Evolutionary conservation across 64 coral and sea anemone species (phyloP).

Genomic region (Porites australiensis): DNA sequence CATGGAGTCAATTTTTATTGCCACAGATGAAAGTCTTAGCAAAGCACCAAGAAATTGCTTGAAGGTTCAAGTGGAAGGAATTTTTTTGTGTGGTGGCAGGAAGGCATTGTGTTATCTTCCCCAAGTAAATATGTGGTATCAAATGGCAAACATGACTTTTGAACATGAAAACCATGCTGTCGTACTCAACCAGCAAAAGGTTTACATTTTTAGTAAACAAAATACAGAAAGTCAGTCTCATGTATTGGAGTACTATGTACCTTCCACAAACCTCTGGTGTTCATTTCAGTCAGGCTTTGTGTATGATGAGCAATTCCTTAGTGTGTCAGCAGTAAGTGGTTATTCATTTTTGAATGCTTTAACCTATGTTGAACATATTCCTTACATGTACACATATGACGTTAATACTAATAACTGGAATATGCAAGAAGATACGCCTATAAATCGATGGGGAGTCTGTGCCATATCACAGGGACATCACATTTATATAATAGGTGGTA

Average conservation of each 20-base stretch:
- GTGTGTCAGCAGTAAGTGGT: too few species aligned
- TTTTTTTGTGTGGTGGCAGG: conserved; percentile 2
- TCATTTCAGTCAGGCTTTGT: neutral
- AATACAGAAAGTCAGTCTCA: too few species aligned
- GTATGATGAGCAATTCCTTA: neutral
- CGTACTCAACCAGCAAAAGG: neutral
- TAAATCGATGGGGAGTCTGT: neutral
- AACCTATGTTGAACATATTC: neutral
- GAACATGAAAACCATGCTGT: neutral
- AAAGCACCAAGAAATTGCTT: conserved; percentile 28
- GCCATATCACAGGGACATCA: neutral
- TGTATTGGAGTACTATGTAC: neutral
- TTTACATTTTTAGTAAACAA: conserved; percentile 5
- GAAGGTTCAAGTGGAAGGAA: neutral
- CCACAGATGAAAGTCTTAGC: neutral
- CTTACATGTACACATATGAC: neutral
- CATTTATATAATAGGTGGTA: neutral
- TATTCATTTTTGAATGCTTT: neutral
- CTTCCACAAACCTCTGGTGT: neutral
- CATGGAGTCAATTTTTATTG: neutral
- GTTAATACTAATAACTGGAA: neutral
- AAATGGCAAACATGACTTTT: neutral
- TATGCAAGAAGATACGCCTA: neutral
- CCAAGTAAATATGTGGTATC: neutral
- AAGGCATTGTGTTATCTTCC: conserved; percentile 7